A percentile compares a stretch with the other conserved stretches of the same genome.
Evolutionary conservation across 2,797 vertebrate species (phyloP).

Genomic region (Myioborus miniatus): DNA sequence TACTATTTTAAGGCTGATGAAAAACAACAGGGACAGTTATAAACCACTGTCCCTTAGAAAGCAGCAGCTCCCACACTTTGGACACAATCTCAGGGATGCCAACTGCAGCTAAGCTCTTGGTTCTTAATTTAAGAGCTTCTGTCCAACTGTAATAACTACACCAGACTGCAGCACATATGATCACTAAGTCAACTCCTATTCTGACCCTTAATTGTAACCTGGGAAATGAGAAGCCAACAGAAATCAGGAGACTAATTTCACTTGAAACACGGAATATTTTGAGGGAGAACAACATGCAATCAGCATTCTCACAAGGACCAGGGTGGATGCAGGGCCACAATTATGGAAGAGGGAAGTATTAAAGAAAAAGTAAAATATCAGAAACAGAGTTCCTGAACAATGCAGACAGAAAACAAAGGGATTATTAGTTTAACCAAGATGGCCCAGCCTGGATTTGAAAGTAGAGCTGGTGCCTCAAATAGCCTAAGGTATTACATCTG

Average conservation of each 20-base stretch:
- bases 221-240: neutral
- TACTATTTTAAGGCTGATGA: neutral
- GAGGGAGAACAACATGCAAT: neutral
- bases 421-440: neutral
- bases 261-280: neutral
- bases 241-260: neutral
- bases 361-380: neutral
- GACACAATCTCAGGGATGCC: neutral
- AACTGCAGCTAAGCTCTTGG: neutral
- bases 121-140: neutral
- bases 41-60: neutral
- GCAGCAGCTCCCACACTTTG: neutral
- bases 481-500: slow-evolving; percentile 32
- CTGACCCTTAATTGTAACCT: neutral
- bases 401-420: neutral
- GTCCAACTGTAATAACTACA: neutral
- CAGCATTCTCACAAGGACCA: neutral
- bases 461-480: neutral
- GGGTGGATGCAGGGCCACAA: neutral
- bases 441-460: neutral
- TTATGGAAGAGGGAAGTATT: neutral
- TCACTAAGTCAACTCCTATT: neutral
- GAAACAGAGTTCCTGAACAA: neutral
- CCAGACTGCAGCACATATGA: neutral
- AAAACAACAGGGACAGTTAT: neutral